Base-by-base conservation (phyloP, 2,797 vertebrate species). In the Telmatherina bonti region DNA sequence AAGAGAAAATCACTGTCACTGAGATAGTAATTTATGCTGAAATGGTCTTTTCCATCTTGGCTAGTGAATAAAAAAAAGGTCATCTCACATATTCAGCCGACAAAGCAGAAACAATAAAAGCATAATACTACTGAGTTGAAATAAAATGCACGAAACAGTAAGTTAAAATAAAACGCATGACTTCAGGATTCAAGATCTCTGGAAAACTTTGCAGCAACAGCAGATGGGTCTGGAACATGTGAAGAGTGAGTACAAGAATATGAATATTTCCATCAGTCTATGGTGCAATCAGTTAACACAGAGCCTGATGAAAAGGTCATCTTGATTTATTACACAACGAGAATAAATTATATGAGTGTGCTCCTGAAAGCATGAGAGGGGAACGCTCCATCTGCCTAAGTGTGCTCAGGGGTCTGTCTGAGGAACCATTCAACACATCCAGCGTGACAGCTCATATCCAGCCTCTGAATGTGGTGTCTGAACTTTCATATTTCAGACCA, bases 391-490 rank as follows among this genome's bases (percentile, higher is more conserved):
- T 84, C 76, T 88, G 64, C 38, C 36, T 24, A 68, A 74, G 70
- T 70, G 70, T 66, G 78, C 74, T 84, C 78, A 61, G 62, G 56
- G 81, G 64, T 74, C 76, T 29, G 80, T 74, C 69, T 75, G 77
- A 76, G 74, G 67, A 84, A 57, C 70, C 78, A 31, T 67, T 58
- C 12, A 78, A 81, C 66, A 75, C 84, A 91, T 73, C 13, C 62
- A 79, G 83, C 87, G 76, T 62, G 87, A 84, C 84, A 82, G 82
- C 84, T 90, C 72, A 88, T 83, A 86, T 85, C 79, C 60, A 70
- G 66, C 66, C 74, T 72, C 66, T 18, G 7, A 79, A 77, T 58
- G 76, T 4, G 45, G 31, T 26, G 75, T 49, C 70, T 85, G 59
- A 38, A 33, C 67, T 85, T 79, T 77, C 76, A 86, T 79, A 84